Base-by-base conservation (phyloP, 2,113 vertebrate species). In the Brachyistius frenatus region DNA sequence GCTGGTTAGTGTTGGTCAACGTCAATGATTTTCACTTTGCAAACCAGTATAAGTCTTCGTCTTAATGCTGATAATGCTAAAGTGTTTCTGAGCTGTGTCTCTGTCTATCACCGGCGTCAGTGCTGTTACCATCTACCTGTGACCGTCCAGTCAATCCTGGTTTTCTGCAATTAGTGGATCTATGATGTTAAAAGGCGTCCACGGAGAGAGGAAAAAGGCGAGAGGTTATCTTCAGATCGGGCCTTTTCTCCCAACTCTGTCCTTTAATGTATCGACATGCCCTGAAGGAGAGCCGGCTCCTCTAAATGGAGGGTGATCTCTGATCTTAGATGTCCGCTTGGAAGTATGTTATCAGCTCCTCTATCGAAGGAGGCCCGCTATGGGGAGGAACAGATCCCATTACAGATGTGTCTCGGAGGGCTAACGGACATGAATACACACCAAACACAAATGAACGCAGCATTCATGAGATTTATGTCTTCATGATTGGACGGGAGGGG, bases 151-250 rank as follows among this genome's bases (percentile, higher is more conserved):
- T 76, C 72, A 41, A 31, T 77, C 39, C 44, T 7, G 1, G 39
- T 88, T 81, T 83, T 72, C 63, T 39, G 56, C 71, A 88, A 88
- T 90, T 91, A 91, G 84, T 90, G 79, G 66, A 76, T 84, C 57
- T 33, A 23, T 69, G 75, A 56, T 74, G 66, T 74, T 84, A 84
- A 83, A 66, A 86, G 80, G 46, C 62, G 62, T 33, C 23, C 61
- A 66, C 46, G 65, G 69, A 83, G 56, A 47, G 66, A 37, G 2
- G 7, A 44, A 52, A 71, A 79, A 60, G 61, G 55, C 58, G 50
- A 11, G 65, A 60, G 82, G 83, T 91, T 93, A 93, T 91, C 93
- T 85, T 55, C 36, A 85, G 39, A 91, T 90, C 81, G 73, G 88
- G 57, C 36, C 23, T 82, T 88, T 88, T 66, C 76, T 76, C 72